A percentile compares a stretch with the other conserved stretches of the same genome.
Conservation (phyloP, 2,113 vertebrate genomes). For the Cyphomyrus plagiostoma region DNA sequence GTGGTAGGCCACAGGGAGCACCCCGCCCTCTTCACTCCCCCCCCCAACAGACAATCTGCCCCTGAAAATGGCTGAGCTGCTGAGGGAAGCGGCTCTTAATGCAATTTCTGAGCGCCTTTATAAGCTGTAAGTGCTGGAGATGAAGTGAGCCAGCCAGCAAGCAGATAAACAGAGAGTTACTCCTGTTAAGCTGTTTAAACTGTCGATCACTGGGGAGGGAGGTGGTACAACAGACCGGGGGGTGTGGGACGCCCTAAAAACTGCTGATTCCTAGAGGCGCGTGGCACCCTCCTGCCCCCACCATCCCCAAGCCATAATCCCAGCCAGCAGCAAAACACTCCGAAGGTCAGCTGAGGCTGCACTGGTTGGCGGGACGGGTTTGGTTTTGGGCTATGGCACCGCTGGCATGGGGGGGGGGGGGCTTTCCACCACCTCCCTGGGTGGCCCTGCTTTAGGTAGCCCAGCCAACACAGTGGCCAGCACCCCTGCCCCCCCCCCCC, state of each 20-base stretch:
- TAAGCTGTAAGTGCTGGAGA: slow-evolving; percentile 64
- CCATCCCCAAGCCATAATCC: background rate
- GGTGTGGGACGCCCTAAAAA: background rate
- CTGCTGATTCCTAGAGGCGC: background rate
- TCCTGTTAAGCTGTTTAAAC: slow-evolving; percentile 46
- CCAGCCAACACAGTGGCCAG: slow-evolving; percentile 46
- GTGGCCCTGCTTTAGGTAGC: slow-evolving; percentile 62
- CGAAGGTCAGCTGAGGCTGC: slow-evolving; percentile 44
- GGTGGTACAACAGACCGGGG: slow-evolving; percentile 26
- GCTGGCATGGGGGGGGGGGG: slow-evolving; percentile 17
- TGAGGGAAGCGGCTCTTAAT: slow-evolving; percentile 67
- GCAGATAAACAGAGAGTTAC: slow-evolving; percentile 54
- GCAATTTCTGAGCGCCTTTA: slow-evolving; percentile 63
- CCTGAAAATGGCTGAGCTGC: slow-evolving; percentile 58
- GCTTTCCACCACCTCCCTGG: slow-evolving; percentile 63
- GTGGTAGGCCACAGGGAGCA: background rate
- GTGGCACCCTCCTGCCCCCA: background rate
- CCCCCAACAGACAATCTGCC: slow-evolving; percentile 58
- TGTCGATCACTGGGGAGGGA: slow-evolving; percentile 36
- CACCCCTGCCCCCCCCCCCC: background rate
- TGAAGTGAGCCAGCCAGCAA: slow-evolving; percentile 58
- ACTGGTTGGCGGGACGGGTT: slow-evolving; percentile 43
- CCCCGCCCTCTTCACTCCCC: background rate
- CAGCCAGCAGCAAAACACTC: slow-evolving; percentile 12
- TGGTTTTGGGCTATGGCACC: slow-evolving; percentile 42